Conservation (phyloP, 2,888 invertebrate genomes). For the Timandra comae region DNA sequence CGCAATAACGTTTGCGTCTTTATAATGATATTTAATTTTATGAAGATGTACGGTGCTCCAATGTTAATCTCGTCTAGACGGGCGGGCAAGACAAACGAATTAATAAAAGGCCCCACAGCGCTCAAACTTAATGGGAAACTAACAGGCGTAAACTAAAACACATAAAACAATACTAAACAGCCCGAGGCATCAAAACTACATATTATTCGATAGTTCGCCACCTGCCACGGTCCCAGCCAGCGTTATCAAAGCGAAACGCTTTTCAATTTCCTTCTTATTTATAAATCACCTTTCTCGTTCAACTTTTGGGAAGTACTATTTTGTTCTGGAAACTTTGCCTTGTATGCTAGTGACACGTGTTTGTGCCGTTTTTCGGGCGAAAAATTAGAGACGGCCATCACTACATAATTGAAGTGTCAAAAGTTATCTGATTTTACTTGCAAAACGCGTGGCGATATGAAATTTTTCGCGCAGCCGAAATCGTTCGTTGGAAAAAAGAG, state of each 20-base stretch:
- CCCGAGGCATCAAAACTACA: conserved; percentile 29
- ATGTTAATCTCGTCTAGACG: conserved; percentile 34
- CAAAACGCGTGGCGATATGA: conserved; percentile 71
- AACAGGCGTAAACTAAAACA: conserved; percentile 61
- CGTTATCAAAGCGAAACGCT: conserved; percentile 54
- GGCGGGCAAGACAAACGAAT: conserved; percentile 37
- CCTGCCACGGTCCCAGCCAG: conserved; percentile 31
- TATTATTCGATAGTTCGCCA: conserved; percentile 31
- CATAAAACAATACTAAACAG: conserved; percentile 44
- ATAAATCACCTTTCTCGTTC: conserved; percentile 42
- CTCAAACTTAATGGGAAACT: conserved; percentile 50
- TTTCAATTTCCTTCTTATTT: conserved; percentile 53
- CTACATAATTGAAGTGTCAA: conserved; percentile 76
- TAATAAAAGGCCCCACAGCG: conserved; percentile 48
- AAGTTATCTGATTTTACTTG: conserved; percentile 77
- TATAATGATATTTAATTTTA: conserved; percentile 39
- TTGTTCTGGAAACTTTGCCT: conserved; percentile 59
- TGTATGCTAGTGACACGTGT: conserved; percentile 65
- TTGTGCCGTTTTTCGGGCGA: conserved; percentile 41
- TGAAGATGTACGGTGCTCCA: conserved; percentile 37
- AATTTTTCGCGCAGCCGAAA: conserved; percentile 68
- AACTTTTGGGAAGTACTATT: conserved; percentile 52
- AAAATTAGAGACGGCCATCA: conserved; percentile 68
- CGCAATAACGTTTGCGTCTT: conserved; percentile 27
- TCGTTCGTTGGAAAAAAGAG: conserved; percentile 66